Evolutionary conservation across 2,113 vertebrate species (phyloP).

Genomic region (Machaerirhynchus nigripectus): DNA sequence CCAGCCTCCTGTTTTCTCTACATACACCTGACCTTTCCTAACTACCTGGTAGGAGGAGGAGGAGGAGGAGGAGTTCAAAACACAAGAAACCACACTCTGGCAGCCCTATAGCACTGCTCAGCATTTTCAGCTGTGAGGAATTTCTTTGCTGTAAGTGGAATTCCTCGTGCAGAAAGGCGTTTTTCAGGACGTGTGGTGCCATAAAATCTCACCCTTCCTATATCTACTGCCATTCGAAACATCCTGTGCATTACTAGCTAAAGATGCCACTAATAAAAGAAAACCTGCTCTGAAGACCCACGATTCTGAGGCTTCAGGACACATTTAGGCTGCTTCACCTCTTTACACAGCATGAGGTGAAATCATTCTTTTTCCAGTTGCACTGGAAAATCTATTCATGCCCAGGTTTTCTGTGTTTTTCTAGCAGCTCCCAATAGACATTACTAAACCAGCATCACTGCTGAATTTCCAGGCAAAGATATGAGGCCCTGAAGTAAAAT

Average conservation of each 20-base stretch:
- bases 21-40: background rate
- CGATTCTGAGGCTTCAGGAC: background rate
- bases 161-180: background rate
- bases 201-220: background rate
- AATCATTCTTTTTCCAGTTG: slow-evolving; percentile 50
- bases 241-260: background rate
- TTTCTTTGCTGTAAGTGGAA: background rate
- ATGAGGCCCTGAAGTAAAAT: background rate
- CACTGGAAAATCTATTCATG: slow-evolving; percentile 22
- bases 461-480: slow-evolving; percentile 31
- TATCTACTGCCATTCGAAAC: background rate
- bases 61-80: slow-evolving; percentile 4
- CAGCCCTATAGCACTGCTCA: background rate
- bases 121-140: background rate
- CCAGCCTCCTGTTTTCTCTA: background rate
- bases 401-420: slow-evolving; percentile 40
- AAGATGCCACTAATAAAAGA: background rate
- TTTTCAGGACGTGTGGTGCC: background rate
- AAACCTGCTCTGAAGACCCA: background rate
- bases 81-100: background rate
- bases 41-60: background rate
- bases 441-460: background rate
- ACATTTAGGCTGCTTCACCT: background rate
- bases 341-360: background rate
- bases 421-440: background rate